Evolutionary conservation across 2,797 vertebrate species (phyloP).

Genomic region (Oreonectes daqikongensis): DNA sequence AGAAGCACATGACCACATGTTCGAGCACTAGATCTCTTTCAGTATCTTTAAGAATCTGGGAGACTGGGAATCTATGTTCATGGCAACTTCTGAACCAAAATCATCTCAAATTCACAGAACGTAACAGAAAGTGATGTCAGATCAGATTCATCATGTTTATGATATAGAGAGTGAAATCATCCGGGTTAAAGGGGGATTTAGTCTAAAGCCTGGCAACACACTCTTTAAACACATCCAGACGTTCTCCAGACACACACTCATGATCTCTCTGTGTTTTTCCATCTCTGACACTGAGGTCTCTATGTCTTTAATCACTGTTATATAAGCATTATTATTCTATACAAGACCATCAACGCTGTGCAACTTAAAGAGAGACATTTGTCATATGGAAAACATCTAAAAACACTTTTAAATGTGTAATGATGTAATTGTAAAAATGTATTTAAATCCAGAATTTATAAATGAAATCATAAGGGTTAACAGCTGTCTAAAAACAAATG

Average conservation of each 20-base stretch:
- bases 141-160: not conserved
- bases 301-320: not conserved
- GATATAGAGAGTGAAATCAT: not conserved
- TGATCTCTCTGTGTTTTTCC: not conserved
- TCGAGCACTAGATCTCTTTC: too few species aligned
- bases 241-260: not conserved
- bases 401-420: too few species aligned
- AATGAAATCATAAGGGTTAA: too few species aligned
- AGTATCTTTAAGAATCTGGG: too few species aligned
- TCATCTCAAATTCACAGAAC: too few species aligned
- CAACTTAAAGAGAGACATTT: too few species aligned
- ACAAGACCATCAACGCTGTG: not conserved
- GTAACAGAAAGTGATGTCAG: not conserved
- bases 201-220: not conserved
- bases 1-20: too few species aligned
- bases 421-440: too few species aligned
- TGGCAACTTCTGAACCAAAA: too few species aligned
- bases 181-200: not conserved
- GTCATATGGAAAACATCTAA: not conserved
- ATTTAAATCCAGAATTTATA: too few species aligned
- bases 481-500: too few species aligned
- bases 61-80: too few species aligned
- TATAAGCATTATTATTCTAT: not conserved
- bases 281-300: not conserved
- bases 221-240: constrained; percentile 17